phyloP scores from a whole-genome alignment of 2,113 vertebrate genomes.

The Chloroceryle aenea region DNA sequence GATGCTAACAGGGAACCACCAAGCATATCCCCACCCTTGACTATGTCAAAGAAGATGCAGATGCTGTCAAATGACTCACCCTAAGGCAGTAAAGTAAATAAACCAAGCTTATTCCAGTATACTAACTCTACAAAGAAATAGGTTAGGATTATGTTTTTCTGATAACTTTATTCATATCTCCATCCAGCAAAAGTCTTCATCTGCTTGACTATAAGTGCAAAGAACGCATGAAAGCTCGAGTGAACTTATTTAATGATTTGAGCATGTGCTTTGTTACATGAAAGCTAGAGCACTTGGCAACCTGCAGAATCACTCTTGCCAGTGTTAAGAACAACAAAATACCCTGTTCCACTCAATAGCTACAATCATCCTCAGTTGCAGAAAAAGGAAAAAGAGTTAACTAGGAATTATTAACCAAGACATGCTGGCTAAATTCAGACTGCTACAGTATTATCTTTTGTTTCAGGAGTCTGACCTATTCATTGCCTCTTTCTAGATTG shows the following conservation, averaged over 20 bases:
- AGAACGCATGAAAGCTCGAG: not conserved
- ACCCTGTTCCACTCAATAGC: not conserved
- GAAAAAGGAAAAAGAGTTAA: not conserved
- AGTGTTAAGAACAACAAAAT: not conserved
- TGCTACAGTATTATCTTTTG: not conserved
- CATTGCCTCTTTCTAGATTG: not conserved
- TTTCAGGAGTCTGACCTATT: not conserved
- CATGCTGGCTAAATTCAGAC: not conserved
- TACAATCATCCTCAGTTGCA: not conserved
- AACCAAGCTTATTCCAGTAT: not conserved
- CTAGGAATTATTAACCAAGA: not conserved
- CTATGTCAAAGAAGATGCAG: not conserved
- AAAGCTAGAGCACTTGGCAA: not conserved
- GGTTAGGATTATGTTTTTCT: not conserved
- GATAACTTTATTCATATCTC: not conserved
- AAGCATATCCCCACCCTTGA: not conserved
- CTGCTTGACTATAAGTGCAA: not conserved
- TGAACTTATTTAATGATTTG: not conserved
- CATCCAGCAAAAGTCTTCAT: not conserved
- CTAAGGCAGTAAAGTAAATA: not conserved
- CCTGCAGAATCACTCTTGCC: not conserved
- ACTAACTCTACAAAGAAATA: not conserved
- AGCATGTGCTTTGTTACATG: not conserved
- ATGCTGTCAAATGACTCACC: not conserved
- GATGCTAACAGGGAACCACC: not conserved